A percentile compares a stretch with the other conserved stretches of the same genome.
phyloP scores from a whole-genome alignment of 2,888 invertebrate genomes.

The Schizaphis graminum region DNA sequence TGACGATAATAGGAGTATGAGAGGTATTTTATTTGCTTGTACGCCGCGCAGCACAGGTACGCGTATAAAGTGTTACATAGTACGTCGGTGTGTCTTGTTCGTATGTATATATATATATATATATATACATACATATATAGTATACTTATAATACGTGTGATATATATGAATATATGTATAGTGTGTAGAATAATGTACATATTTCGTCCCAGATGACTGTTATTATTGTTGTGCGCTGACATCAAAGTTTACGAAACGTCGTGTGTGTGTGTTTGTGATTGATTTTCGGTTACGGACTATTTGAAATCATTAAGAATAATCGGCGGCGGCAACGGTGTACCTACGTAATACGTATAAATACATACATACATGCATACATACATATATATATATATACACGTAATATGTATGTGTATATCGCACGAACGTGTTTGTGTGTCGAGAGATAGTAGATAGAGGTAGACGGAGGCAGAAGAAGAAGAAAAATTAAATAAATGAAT shows the following conservation, averaged over 20 bases:
- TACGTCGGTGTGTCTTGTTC: not conserved
- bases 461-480: not conserved
- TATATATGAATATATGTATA: not conserved
- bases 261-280: constrained; percentile 34
- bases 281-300: constrained; percentile 51
- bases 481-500: constrained; percentile 36
- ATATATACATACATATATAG: no score
- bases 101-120: not conserved
- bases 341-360: not conserved
- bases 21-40: not conserved
- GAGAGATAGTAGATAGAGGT: not conserved
- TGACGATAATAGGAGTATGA: not conserved
- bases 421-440: not conserved
- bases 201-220: not conserved
- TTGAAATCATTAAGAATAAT: constrained; percentile 47
- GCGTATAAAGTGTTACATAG: not conserved
- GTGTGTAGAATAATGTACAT: not conserved
- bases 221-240: not conserved
- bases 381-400: not conserved
- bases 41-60: not conserved
- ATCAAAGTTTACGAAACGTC: constrained; percentile 29
- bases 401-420: not conserved
- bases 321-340: not conserved
- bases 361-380: not conserved
- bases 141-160: not conserved